A percentile compares a stretch with the other conserved stretches of the same genome.
phyloP scores from a whole-genome alignment of 2,888 invertebrate species.

The Copidosoma aretas region DNA sequence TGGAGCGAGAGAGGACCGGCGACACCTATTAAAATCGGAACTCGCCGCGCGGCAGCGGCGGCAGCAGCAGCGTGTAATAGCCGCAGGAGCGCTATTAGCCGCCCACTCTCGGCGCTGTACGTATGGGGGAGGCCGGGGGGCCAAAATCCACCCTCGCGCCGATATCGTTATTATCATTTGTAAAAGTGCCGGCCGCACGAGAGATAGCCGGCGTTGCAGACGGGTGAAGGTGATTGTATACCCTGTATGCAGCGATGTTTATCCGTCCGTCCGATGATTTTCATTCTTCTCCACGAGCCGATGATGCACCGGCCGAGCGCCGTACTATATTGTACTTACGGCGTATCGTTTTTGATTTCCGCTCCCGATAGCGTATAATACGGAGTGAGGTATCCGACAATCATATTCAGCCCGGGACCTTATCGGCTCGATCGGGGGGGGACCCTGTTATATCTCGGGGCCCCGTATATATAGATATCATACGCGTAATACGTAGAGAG shows the following conservation, averaged over 20 bases:
- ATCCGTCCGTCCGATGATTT: conserved; percentile 41
- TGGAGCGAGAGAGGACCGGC: conserved; percentile 19
- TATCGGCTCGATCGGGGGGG: conserved; percentile 49
- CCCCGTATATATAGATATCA: no score
- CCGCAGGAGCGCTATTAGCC: conserved; percentile 52
- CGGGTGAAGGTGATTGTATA: no score
- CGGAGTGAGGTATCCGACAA: no score
- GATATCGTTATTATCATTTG: neutral
- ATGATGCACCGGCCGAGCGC: conserved; percentile 18
- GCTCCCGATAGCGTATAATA: conserved; percentile 51
- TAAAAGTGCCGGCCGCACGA: no score
- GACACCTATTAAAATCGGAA: conserved; percentile 53
- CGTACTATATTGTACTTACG: conserved; percentile 57
- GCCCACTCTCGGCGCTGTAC: neutral
- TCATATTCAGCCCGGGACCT: conserved; percentile 53
- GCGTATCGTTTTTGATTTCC: conserved; percentile 54
- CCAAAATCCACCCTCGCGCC: neutral
- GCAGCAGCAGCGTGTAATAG: conserved; percentile 51
- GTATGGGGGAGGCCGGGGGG: neutral
- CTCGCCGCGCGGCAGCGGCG: no score
- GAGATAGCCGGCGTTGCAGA: no score
- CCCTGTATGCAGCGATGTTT: no score
- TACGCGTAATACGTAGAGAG: conserved; percentile 7
- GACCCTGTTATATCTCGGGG: conserved; percentile 33
- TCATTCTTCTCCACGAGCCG: conserved; percentile 45